phyloP scores from a whole-genome alignment of 2,113 vertebrate genomes.

The Acanthisitta chloris region DNA sequence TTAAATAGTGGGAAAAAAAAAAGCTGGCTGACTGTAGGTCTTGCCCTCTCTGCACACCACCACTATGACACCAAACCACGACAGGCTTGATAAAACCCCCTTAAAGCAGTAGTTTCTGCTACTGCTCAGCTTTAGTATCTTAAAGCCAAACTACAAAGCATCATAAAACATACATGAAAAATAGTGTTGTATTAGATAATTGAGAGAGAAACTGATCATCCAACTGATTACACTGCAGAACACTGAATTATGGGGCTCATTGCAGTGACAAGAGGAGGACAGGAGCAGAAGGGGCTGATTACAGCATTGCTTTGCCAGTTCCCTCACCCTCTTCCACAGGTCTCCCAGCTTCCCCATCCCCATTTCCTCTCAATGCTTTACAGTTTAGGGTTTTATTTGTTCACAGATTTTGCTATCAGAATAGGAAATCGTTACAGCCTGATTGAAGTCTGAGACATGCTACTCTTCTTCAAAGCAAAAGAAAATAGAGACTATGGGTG shows the following conservation, averaged over 20 bases:
- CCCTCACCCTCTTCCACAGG: neutral
- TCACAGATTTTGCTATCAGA: neutral
- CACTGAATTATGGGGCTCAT: neutral
- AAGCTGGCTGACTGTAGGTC: neutral
- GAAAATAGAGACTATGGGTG: neutral
- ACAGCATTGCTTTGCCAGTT: neutral
- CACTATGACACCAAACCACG: neutral
- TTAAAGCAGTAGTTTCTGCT: neutral
- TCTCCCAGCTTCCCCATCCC: neutral
- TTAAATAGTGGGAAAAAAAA: neutral
- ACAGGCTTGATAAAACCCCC: neutral
- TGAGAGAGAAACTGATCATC: neutral
- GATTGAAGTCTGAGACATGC: neutral
- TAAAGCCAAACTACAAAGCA: neutral
- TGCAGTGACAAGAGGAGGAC: neutral
- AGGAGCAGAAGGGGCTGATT: neutral
- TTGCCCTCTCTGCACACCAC: neutral
- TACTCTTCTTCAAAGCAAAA: neutral
- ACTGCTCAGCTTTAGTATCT: neutral
- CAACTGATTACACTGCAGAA: neutral
- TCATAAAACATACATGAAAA: neutral
- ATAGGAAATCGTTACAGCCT: neutral
- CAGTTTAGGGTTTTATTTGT: neutral
- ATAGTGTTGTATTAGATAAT: neutral
- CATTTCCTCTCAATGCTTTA: neutral